These are phyloP conservation scores for Anaspis maculata DNA, from an alignment of 2,888 invertebrate species.

Conservation along the genomic window DNA sequence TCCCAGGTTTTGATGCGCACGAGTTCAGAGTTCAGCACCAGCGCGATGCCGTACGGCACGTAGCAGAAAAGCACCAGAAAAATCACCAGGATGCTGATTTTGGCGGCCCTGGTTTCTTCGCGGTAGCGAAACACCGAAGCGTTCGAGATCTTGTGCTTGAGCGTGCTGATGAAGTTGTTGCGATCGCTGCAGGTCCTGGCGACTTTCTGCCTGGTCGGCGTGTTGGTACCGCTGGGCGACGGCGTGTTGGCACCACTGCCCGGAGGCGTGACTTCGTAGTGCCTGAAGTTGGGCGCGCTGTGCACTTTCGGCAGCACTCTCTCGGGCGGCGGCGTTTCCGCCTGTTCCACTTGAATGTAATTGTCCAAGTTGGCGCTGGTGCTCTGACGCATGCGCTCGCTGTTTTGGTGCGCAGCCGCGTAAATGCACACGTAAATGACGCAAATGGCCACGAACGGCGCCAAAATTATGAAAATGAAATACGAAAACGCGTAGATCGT, in stretches of 20 bases:
- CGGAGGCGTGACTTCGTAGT: slow-evolving; percentile 16
- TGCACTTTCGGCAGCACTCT: slow-evolving; percentile 31
- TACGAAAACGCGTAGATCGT: slow-evolving; percentile 43
- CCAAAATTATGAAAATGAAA: slow-evolving; percentile 43
- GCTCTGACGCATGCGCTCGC: slow-evolving; percentile 48
- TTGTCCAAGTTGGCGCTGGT: slow-evolving; percentile 43
- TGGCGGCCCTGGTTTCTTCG: slow-evolving; percentile 83
- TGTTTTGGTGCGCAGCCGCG: slow-evolving; percentile 66
- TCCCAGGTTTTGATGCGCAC: slow-evolving; percentile 35
- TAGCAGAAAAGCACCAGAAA: slow-evolving; percentile 54
- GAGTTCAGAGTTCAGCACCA: slow-evolving; percentile 32
- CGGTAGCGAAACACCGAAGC: slow-evolving; percentile 76
- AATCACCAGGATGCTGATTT: slow-evolving; percentile 73
- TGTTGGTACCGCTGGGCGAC: slow-evolving; percentile 23
- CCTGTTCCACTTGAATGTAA: slow-evolving; percentile 37
- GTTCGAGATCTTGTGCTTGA: slow-evolving; percentile 74
- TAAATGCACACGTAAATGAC: slow-evolving; percentile 70
- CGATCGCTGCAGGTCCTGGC: slow-evolving; percentile 50
- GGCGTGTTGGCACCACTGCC: slow-evolving; percentile 6
- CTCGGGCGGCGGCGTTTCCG: slow-evolving; percentile 40
- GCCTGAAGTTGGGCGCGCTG: slow-evolving; percentile 34
- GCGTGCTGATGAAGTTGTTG: slow-evolving; percentile 58
- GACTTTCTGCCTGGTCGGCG: slow-evolving; percentile 35
- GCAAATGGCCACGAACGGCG: slow-evolving; percentile 56
- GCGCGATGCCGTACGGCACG: slow-evolving; percentile 40